Evolutionary conservation across 2,888 invertebrate species (phyloP), one percentile per base, ranked within the genome.

Genomic region (Eristalis arbustorum): DNA sequence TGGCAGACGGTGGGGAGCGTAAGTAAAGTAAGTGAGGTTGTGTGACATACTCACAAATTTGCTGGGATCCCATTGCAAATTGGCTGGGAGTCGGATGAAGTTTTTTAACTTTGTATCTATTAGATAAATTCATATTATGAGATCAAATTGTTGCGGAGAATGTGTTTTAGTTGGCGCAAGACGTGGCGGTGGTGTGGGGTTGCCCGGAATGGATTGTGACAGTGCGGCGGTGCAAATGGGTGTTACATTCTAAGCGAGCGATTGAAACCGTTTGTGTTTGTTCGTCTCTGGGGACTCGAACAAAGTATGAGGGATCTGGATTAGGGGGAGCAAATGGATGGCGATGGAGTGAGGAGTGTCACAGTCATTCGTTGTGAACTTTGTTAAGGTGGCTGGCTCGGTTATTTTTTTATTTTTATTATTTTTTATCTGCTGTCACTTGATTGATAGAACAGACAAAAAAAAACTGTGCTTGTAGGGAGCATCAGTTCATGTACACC

Each of bases 51-150:
- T 8, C 49, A 73, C 72, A 49, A 23, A 23, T 67, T 49, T 18
- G 67, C 56, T 37, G 25, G 62, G 49, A 61, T 61, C 73, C 61
- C 81, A 81, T 37, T 77, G 63, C 57, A 64, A 77, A 59, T 72
- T 77, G 59, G 57, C 61, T 64, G 63, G 49, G 18, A 66, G 74
- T 62, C 57, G 25, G 56, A 23, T 22, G 49, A 75, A 75, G 71
- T 74, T 79, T 73, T 31, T 49, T 31, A 31, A 56, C 28, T 61
- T 62, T 56, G 22, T 49, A 57, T 59, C 40, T 40, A 34, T 76
- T 81, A 66, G 40, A 84, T 84, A 75, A 75, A 80, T 80, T 84
- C 67, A 56, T 37, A 63, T 79, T 79, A 73, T 23, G 14, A 13
- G 63, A 71, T 77, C 56, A 71, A 56, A 28, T 56, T 64, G 40